phyloP scores from a whole-genome alignment of 2,113 vertebrate species.

The Embiotoca jacksoni region DNA sequence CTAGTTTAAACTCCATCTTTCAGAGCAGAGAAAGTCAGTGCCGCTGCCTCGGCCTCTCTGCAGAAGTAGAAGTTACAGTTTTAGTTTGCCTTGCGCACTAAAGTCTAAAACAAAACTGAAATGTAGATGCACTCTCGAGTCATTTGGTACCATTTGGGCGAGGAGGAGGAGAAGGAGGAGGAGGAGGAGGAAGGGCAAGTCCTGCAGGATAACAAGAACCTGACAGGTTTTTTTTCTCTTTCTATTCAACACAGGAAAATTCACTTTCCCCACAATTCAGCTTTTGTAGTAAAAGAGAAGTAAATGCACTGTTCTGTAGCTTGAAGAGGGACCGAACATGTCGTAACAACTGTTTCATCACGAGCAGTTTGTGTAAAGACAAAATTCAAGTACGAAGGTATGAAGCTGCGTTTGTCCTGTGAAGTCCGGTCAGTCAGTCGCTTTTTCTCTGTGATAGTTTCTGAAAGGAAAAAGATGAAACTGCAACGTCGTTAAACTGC shows the following conservation, averaged over 20 bases:
- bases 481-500: constrained; percentile 33
- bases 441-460: constrained; percentile 29
- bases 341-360: constrained; percentile 24
- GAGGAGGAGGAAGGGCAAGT: constrained; percentile 14
- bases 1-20: constrained; percentile 63
- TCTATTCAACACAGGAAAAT: constrained; percentile 38
- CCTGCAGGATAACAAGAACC: constrained; percentile 35
- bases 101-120: constrained; percentile 46
- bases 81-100: constrained; percentile 45
- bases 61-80: constrained; percentile 36
- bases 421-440: constrained; percentile 13
- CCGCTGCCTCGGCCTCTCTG: constrained; percentile 30
- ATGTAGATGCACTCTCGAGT: constrained; percentile 40
- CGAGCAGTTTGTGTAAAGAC: constrained; percentile 39
- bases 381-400: constrained; percentile 17
- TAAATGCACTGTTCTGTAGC: constrained; percentile 58
- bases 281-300: constrained; percentile 35
- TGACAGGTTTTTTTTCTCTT: constrained; percentile 17
- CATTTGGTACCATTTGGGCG: constrained; percentile 24
- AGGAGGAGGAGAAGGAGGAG: constrained; percentile 28
- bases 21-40: constrained; percentile 56
- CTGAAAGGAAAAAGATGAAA: constrained; percentile 21
- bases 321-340: constrained; percentile 54
- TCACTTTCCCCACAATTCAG: background rate
- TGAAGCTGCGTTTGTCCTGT: constrained; percentile 16